phyloP scores from a whole-genome alignment of 2,888 invertebrate genomes.

The Philonicus albiceps region DNA sequence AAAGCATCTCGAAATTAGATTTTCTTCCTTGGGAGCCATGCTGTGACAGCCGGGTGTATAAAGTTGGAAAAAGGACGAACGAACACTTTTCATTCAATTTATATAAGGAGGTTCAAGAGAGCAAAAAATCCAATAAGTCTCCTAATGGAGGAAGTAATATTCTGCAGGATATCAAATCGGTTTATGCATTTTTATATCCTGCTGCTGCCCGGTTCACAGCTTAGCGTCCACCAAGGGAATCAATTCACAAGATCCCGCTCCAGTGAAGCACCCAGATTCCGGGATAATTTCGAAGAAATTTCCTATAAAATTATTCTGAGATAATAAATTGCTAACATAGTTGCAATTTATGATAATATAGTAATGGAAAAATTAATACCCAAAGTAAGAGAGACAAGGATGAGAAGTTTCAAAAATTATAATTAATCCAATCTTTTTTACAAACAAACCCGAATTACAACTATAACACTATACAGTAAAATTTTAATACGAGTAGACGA shows the following conservation, averaged over 20 bases:
- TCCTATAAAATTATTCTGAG: neutral
- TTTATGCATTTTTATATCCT: slow-evolving; percentile 46
- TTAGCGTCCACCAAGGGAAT: neutral
- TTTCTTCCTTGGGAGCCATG: slow-evolving; percentile 19
- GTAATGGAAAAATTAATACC: neutral
- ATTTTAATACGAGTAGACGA: no score
- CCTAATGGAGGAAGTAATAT: slow-evolving; percentile 48
- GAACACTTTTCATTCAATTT: slow-evolving; percentile 41
- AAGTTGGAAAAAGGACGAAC: slow-evolving; percentile 22
- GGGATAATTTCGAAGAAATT: neutral
- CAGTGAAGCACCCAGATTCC: neutral
- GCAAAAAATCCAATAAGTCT: slow-evolving; percentile 46
- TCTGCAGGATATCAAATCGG: slow-evolving; percentile 48
- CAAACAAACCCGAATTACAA: no score
- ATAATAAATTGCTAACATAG: neutral
- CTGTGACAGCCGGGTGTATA: slow-evolving; percentile 16
- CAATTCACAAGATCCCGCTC: neutral
- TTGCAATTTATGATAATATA: neutral
- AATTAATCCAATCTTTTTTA: no score
- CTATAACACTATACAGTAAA: no score
- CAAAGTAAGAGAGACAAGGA: neutral
- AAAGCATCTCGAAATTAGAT: slow-evolving; percentile 40
- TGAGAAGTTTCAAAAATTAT: neutral
- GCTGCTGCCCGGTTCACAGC: slow-evolving; percentile 23
- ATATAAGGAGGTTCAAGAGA: slow-evolving; percentile 35